These are phyloP conservation scores for Sisor rabdophorus DNA, from an alignment of 2,113 vertebrate species.

Conservation along the genomic window DNA sequence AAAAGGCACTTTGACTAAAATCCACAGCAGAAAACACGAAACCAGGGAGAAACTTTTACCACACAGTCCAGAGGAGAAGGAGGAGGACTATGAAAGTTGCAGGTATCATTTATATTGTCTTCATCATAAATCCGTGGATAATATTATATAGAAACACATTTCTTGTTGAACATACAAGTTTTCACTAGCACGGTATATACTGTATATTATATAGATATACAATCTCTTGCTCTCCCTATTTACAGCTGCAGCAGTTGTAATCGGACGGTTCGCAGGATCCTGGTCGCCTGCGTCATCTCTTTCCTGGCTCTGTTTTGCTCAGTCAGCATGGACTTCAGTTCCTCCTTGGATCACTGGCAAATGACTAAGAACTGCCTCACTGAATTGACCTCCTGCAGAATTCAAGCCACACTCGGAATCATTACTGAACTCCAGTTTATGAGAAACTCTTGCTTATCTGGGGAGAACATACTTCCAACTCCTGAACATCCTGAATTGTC, in stretches of 20 bases:
- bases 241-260: constrained; percentile 55
- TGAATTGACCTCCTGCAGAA: constrained; percentile 71
- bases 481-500: constrained; percentile 25
- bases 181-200: too few species aligned
- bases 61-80: constrained; percentile 33
- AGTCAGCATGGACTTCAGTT: constrained; percentile 69
- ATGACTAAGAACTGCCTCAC: constrained; percentile 62
- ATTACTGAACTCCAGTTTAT: constrained; percentile 67
- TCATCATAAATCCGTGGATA: neutral
- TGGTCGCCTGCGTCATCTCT: constrained; percentile 71
- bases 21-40: constrained; percentile 52
- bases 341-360: constrained; percentile 65
- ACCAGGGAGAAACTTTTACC: constrained; percentile 54
- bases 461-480: neutral
- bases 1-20: constrained; percentile 61
- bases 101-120: constrained; percentile 55
- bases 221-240: constrained; percentile 60
- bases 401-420: constrained; percentile 56
- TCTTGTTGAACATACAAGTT: neutral
- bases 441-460: constrained; percentile 53
- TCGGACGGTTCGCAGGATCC: constrained; percentile 68
- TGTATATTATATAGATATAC: constrained; percentile 16
- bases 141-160: neutral
- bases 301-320: constrained; percentile 74
- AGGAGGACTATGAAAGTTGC: constrained; percentile 56